phyloP scores from a whole-genome alignment of 2,797 vertebrate species.

The Tenualosa ilisha region DNA sequence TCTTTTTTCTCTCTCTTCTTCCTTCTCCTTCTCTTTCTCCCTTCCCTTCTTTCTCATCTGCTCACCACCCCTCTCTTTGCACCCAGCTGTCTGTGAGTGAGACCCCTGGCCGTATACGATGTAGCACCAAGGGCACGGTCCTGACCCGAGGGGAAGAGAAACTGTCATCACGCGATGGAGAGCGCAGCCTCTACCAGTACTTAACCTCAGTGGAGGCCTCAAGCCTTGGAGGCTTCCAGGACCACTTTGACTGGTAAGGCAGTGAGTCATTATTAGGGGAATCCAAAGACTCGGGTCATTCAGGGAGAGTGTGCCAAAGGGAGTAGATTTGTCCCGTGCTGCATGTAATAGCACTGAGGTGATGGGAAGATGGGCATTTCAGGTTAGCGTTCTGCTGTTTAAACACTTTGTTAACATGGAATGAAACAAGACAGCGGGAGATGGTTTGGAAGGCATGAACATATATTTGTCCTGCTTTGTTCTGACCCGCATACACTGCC shows the following conservation, averaged over 20 bases:
- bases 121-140: slow-evolving; percentile 70
- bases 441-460: not conserved
- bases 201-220: slow-evolving; percentile 72
- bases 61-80: not conserved
- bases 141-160: slow-evolving; percentile 69
- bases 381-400: not conserved
- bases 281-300: not conserved
- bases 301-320: not conserved
- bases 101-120: slow-evolving; percentile 80
- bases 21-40: not conserved
- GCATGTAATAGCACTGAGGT: not conserved
- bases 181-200: slow-evolving; percentile 77
- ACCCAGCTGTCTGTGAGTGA: slow-evolving; percentile 76
- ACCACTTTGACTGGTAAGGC: slow-evolving; percentile 86
- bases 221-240: slow-evolving; percentile 84
- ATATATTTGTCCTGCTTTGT: not conserved
- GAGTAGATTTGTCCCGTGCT: not conserved
- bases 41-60: not conserved
- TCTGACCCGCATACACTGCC: not conserved
- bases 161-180: slow-evolving; percentile 59
- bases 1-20: not conserved
- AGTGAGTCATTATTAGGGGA: slow-evolving; percentile 6
- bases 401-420: not conserved
- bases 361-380: not conserved
- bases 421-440: not conserved